A percentile compares a stretch with the other conserved stretches of the same genome.
These are phyloP conservation scores for Cassiopea andromeda DNA, from an alignment of 30 jellyfish, hydroid and myxozoan genomes.

Conservation along the genomic window DNA sequence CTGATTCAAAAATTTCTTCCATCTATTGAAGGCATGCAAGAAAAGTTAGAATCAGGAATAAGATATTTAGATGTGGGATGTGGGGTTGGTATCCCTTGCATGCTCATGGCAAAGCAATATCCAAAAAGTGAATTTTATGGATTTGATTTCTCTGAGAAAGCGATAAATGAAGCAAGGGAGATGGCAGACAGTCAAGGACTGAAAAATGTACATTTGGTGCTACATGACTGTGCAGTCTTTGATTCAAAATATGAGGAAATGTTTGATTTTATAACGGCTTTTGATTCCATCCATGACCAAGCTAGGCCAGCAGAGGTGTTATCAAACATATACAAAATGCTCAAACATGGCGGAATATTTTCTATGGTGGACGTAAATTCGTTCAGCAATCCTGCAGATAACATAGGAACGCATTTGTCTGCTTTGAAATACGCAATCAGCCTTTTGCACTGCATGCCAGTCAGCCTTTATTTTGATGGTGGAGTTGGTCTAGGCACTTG, in stretches of 20 bases:
- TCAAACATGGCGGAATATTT: conserved; percentile 53
- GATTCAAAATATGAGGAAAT: conserved; percentile 18
- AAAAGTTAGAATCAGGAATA: conserved; percentile 52
- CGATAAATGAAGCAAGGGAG: conserved; percentile 13
- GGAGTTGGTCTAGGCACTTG: conserved; percentile 73
- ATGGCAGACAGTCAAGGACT: conserved; percentile 19
- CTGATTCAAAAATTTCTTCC: conserved; percentile 35
- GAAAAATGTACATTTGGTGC: conserved; percentile 39
- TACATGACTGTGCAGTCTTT: conserved; percentile 20
- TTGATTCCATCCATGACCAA: conserved; percentile 71
- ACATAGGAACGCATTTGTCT: conserved; percentile 25
- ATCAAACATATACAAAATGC: conserved; percentile 35
- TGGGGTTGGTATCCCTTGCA: conserved; percentile 52
- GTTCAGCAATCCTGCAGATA: conserved; percentile 56
- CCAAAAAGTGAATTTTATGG: conserved; percentile 71
- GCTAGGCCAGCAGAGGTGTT: conserved; percentile 56
- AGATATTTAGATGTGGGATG: conserved; percentile 56
- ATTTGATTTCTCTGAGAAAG: conserved; percentile 50
- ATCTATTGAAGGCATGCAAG: conserved; percentile 21
- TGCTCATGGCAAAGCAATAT: conserved; percentile 26
- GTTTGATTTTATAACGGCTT: conserved; percentile 64
- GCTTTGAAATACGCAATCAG: conserved; percentile 46
- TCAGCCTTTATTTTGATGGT: conserved; percentile 58
- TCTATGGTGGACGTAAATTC: conserved; percentile 52
- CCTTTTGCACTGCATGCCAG: conserved; percentile 73